These are phyloP conservation scores for Toxostoma redivivum DNA, from an alignment of 2,113 vertebrate species.

Conservation along the genomic window DNA sequence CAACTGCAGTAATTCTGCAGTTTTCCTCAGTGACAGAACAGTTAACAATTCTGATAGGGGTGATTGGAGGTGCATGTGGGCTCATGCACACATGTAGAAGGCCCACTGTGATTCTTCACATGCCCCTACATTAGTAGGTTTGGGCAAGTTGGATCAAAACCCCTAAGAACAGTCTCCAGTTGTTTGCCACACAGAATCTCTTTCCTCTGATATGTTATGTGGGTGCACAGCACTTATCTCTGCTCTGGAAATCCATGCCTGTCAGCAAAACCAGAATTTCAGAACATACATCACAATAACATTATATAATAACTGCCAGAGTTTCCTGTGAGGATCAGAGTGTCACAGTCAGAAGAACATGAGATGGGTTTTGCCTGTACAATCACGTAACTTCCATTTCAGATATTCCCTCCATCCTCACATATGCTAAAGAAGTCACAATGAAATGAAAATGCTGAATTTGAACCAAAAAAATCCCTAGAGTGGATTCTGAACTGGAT, in stretches of 20 bases:
- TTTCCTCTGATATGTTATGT: not conserved
- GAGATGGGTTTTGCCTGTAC: not conserved
- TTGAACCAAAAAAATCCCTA: not conserved
- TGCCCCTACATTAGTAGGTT: not conserved
- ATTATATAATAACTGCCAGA: not conserved
- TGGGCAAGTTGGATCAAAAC: not conserved
- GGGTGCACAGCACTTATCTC: not conserved
- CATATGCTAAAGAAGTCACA: not conserved
- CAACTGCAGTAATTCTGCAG: not conserved
- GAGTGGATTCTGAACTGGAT: not conserved
- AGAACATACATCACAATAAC: not conserved
- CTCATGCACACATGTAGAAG: not conserved
- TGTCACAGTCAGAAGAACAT: not conserved
- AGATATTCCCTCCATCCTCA: not conserved
- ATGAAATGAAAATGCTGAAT: not conserved
- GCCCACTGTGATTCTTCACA: not conserved
- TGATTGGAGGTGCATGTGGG: rapidly evolving
- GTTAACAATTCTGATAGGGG: not conserved
- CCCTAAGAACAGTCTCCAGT: not conserved
- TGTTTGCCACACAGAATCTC: not conserved
- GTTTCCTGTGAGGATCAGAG: not conserved
- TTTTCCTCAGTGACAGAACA: not conserved
- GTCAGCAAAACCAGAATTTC: not conserved
- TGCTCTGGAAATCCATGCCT: not conserved
- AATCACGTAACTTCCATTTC: not conserved